phyloP scores from a whole-genome alignment of 2,888 invertebrate species.

The Leptopterna dolabrata region DNA sequence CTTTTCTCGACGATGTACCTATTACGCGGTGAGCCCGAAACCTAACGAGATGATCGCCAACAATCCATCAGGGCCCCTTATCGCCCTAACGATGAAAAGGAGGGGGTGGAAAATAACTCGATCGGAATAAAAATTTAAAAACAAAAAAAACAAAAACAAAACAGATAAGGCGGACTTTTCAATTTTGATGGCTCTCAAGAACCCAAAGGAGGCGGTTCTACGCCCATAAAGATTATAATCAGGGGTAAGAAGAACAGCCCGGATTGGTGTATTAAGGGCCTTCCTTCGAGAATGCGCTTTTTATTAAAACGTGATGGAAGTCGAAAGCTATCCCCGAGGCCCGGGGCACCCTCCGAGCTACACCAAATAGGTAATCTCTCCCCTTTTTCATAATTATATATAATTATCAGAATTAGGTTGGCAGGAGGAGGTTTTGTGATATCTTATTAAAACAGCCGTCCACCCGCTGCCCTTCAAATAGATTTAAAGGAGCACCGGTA shows the following conservation, averaged over 20 bases:
- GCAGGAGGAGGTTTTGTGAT: constrained; percentile 51
- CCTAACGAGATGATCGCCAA: constrained; percentile 30
- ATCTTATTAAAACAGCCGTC: constrained; percentile 50
- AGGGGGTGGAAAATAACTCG: background rate
- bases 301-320: constrained; percentile 52
- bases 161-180: constrained; percentile 43
- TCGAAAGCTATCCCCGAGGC: constrained; percentile 16
- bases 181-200: constrained; percentile 32
- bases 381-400: constrained; percentile 49
- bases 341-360: constrained; percentile 25
- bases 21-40: background rate
- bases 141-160: too few species aligned
- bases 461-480: constrained; percentile 37
- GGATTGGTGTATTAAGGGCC: constrained; percentile 23
- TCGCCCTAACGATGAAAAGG: constrained; percentile 17
- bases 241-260: background rate
- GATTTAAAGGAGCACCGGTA: constrained; percentile 51
- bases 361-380: constrained; percentile 48
- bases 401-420: constrained; percentile 54
- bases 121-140: constrained; percentile 42
- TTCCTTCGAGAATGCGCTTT: background rate
- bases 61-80: constrained; percentile 33
- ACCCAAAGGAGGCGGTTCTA: background rate
- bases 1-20: constrained; percentile 10
- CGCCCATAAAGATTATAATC: constrained; percentile 50